Evolutionary conservation across 2,113 vertebrate species (phyloP).

Genomic region (Halichoerus grypus): DNA sequence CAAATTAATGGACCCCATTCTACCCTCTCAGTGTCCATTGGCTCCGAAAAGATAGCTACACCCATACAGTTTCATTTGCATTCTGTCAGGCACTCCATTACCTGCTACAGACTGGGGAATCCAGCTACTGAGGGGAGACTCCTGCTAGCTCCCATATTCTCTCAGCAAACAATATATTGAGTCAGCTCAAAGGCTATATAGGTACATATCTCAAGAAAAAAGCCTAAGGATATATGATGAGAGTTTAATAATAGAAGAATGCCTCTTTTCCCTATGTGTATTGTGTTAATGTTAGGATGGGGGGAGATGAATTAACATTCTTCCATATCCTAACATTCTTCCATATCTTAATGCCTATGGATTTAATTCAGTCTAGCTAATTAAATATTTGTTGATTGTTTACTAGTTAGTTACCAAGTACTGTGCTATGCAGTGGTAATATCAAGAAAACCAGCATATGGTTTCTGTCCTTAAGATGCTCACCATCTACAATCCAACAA

Average conservation of each 20-base stretch:
- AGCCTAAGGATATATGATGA: not conserved
- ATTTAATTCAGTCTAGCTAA: not conserved
- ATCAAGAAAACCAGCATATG: not conserved
- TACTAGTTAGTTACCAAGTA: not conserved
- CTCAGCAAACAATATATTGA: not conserved
- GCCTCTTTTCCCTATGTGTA: not conserved
- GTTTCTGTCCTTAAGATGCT: not conserved
- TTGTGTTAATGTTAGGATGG: not conserved
- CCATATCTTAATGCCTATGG: not conserved
- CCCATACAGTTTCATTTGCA: not conserved
- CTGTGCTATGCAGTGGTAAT: not conserved
- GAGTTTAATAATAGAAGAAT: not conserved
- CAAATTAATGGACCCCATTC: slow-evolving; percentile 28
- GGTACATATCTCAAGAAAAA: not conserved
- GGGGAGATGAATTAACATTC: not conserved
- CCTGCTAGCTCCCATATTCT: not conserved
- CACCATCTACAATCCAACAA: not conserved
- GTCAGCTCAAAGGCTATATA: not conserved
- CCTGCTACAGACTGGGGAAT: not conserved
- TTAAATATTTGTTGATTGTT: not conserved
- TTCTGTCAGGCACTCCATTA: not conserved
- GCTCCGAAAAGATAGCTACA: slow-evolving; percentile 16
- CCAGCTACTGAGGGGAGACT: not conserved
- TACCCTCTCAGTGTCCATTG: not conserved
- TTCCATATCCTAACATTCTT: not conserved